Evolutionary conservation across 2,888 invertebrate genomes (phyloP), one percentile per base, ranked within the genome.

Genomic region (Xestia ashworthii): DNA sequence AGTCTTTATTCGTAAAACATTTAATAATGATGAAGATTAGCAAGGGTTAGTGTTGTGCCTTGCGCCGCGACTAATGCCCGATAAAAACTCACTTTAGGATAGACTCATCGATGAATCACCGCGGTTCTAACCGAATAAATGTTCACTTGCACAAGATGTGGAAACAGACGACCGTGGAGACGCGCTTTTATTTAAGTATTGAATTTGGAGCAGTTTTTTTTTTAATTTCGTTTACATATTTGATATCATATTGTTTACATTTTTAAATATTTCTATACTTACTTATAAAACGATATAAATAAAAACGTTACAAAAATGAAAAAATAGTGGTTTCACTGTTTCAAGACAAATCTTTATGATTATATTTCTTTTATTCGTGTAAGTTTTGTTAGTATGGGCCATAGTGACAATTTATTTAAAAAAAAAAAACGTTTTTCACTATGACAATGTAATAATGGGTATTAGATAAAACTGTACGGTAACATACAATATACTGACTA

Each of bases 41-140:
- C 67, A 66, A 64, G 67, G 70, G 78, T 80, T 81, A 76, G 77
- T 85, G 79, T 67, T 72, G 78, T 80, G 79, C 65, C 69, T 48
- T 66, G 69, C 87, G 87, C 85, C 89, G 90, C 91, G 93, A 92
- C 91, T 91, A 91, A 91, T 89, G 93, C 86, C 90, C 96, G 95
- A 95, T 96, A 95, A 96, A 95, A 96, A 95, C 90, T 95, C 90
- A 92, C 90, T 93, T 94, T 93, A 92, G 93, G 94, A 95, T 96
- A 96, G 95, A 96, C 96, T 96, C 96, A 96, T 95, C 96, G 96
- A 93, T 96, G 96, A 96, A 91, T 96, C 96, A 96, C 92, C 93
- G 82, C 88, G 91, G 90, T 89, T 93, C 94, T 93, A 92, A 93
- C 93, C 94, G 94, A 95, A 95, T 95, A 93, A 88, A 94, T 93